Evolutionary conservation across 1,140 invertebrate species (phyloP), one percentile per base, ranked within the genome.

Genomic region (Drosophila kanapiae): DNA sequence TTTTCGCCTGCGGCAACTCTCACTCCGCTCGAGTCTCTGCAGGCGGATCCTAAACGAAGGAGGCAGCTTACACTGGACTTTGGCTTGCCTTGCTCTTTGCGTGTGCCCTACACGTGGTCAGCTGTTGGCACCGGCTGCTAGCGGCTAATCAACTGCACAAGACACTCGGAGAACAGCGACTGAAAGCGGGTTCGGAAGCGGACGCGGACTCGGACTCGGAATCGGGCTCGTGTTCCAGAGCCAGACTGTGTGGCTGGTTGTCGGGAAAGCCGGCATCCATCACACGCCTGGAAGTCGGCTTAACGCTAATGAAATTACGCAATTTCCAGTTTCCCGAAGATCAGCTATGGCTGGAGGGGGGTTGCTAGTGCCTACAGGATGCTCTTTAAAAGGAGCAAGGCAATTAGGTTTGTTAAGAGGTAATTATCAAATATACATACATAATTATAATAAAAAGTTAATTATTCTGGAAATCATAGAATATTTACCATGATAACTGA

Each of bases 301-400:
- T 59, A 65, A 54, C 40, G 72, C 77, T 70, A 80, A 78, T 61
- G 64, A 64, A 88, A 84, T 88, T 83, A 81, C 78, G 77, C 80
- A 87, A 87, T 64, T 84, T 84, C 77, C 80, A 78, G 69, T 54
- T 40, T 6, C 13, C 7, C 31, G 57, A 58, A 57, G 79, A 63
- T 62, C 47, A 56, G 14, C 42, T 33, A 31, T n/a, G 38, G 43
- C 23, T 23, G 18, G 16, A 5, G 4, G 9, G 14, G 38, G 23
- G 7, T n/a, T n/a, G 8, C 23, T n/a, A 13, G 2, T 2, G 37
- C 3, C 11, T 27, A 35, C 4, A 18, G 29, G 16, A 23, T 37
- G 2, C 11, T 18, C 33, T 7, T 35, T 13, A 18, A 35, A 53
- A 5, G 14, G n/a, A n/a, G 38, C 14, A 7, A 3, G 7, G 14